Evolutionary conservation across 2,888 invertebrate species (phyloP), one percentile per base, ranked within the genome.

Genomic region (Aplocera efformata): DNA sequence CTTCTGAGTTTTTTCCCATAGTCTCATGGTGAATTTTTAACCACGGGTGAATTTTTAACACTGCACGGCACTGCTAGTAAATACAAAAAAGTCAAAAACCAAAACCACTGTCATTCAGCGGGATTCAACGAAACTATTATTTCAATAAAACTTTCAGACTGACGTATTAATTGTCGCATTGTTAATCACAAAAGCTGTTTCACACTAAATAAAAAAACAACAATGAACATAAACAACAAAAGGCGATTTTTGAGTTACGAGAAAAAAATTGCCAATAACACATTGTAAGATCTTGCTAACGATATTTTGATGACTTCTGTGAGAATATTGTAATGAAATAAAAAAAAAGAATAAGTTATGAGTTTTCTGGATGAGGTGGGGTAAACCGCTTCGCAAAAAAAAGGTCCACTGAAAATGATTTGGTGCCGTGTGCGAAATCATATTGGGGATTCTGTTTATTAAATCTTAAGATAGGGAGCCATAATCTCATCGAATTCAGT

Each of bases 261-360:
- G 56, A 79, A 83, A 83, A 81, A 82, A 81, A 83, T 72, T 72
- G 72, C 62, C 80, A 77, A 80, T 79, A 79, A 73, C 58, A 66
- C 69, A 75, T 69, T 72, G 72, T 72, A 61, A 60, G 46, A 42
- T 54, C 62, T 54, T 55, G 64, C 78, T 85, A 85, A 85, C 82
- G 85, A 85, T 76, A 69, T 79, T 83, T 83, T 85, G 85, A 85
- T 85, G 82, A 79, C 70, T 72, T 65, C 63, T 50, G 49, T 63
- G 68, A 58, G 61, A 70, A 63, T 60, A 67, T 71, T 66, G 72
- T 79, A 77, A 83, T 80, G 74, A 81, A 81, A 82, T 75, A 72
- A 77, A 66, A 67, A 63, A 60, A 56, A 53, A 56, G 43, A 60
- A 56, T 63, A 67, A 60, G 56, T 58, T 63, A 63, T 56, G 59